phyloP scores from a whole-genome alignment of 2,888 invertebrate species.

The Oxytorus armatus region DNA sequence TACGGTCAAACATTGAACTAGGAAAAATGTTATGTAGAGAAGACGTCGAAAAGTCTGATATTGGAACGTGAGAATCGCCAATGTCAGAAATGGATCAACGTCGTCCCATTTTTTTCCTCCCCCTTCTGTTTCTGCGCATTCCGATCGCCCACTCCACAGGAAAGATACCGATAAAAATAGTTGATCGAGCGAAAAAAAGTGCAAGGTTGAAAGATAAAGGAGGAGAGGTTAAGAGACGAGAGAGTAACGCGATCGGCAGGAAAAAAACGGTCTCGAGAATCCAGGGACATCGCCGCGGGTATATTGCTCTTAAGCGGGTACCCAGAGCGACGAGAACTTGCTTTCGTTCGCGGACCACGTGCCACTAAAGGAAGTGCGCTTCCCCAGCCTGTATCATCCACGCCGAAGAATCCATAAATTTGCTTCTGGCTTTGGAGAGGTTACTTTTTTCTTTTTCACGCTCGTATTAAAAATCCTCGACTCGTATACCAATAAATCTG shows the following conservation, averaged over 20 bases:
- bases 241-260: conserved; percentile 11
- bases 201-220: conserved; percentile 32
- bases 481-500: conserved; percentile 35
- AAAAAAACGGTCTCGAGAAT: conserved; percentile 60
- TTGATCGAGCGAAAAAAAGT: conserved; percentile 23
- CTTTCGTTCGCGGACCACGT: conserved; percentile 65
- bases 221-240: conserved; percentile 7
- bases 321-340: conserved; percentile 32
- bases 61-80: too few species aligned
- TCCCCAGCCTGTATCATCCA: conserved; percentile 19
- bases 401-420: conserved; percentile 31
- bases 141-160: conserved; percentile 22
- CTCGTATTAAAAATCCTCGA: conserved; percentile 19
- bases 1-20: too few species aligned
- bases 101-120: conserved; percentile 20
- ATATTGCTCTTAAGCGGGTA: conserved; percentile 53
- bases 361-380: conserved; percentile 62
- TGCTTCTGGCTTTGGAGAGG: conserved; percentile 55
- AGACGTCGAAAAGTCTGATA: too few species aligned
- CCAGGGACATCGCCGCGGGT: conserved; percentile 52
- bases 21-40: too few species aligned
- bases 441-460: conserved; percentile 44
- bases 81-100: not conserved
- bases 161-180: conserved; percentile 37
- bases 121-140: not conserved